Percentiles rank a stretch among this genome's conserved stretches.
phyloP scores from a whole-genome alignment of 1,140 invertebrate genomes.

The Eriocheir sinensis region DNA sequence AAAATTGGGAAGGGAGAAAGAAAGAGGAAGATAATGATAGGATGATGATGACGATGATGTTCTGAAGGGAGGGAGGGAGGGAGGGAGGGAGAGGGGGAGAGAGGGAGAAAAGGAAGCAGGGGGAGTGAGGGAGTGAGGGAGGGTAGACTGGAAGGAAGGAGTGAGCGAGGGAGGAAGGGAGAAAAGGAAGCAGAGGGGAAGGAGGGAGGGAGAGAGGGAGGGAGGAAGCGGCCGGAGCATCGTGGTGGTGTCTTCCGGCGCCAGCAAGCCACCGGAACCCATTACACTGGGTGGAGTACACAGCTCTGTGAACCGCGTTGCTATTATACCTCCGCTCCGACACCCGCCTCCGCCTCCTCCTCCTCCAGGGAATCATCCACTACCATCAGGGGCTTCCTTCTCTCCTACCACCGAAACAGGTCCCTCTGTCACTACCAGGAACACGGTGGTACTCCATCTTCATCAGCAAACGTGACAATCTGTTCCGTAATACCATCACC shows the following conservation, averaged over 20 bases:
- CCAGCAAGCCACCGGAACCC: slow-evolving; percentile 63
- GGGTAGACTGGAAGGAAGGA: neutral
- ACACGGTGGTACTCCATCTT: too few species aligned
- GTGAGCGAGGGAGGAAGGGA: neutral
- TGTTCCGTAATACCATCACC: neutral
- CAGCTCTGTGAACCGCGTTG: slow-evolving; percentile 61
- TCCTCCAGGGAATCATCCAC: neutral
- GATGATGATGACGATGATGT: slow-evolving; percentile 13
- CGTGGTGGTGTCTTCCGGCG: slow-evolving; percentile 64
- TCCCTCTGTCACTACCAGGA: too few species aligned
- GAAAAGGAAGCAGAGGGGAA: neutral
- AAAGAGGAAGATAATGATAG: slow-evolving; percentile 38
- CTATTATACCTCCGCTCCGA: slow-evolving; percentile 37
- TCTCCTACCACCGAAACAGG: neutral
- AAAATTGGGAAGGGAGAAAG: slow-evolving; percentile 35
- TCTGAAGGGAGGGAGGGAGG: slow-evolving; percentile 12
- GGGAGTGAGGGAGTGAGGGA: neutral
- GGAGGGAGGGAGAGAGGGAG: neutral
- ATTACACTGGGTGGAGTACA: slow-evolving; percentile 72
- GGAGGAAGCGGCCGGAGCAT: slow-evolving; percentile 5
- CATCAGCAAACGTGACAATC: neutral
- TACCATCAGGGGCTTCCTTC: too few species aligned
- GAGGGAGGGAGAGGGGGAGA: neutral
- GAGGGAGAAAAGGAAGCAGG: neutral
- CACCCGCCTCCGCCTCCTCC: slow-evolving; percentile 26